phyloP scores from a whole-genome alignment of 1,140 invertebrate genomes.

The Phortica variegata region DNA sequence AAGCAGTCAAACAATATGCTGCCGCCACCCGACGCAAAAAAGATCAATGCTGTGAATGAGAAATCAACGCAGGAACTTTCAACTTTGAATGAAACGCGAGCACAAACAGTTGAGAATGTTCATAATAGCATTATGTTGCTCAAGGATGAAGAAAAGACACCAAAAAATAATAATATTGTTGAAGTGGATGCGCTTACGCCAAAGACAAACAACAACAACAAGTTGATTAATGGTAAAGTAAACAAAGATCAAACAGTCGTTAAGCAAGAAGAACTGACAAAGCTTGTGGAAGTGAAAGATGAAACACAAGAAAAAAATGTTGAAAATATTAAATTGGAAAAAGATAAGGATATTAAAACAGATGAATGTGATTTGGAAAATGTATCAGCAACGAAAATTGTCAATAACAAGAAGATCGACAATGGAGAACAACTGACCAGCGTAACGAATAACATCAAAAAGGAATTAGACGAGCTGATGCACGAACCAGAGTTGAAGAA shows the following conservation, averaged over 20 bases:
- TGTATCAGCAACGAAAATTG: not conserved
- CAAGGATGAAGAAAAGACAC: too few relatives aligned
- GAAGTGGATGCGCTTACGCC: too few relatives aligned
- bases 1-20: slow-evolving; percentile 19
- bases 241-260: slow-evolving; percentile 5
- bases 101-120: too few relatives aligned
- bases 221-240: slow-evolving; percentile 27
- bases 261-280: not conserved
- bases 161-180: too few relatives aligned
- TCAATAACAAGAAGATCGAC: not conserved
- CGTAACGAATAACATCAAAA: not conserved
- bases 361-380: too few relatives aligned
- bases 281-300: not conserved
- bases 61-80: too few relatives aligned
- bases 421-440: not conserved
- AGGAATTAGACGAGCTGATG: not conserved
- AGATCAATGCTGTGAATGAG: too few relatives aligned
- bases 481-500: not conserved
- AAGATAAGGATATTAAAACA: too few relatives aligned
- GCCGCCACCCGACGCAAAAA: too few relatives aligned
- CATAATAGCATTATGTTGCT: too few relatives aligned
- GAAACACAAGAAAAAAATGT: not conserved
- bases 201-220: slow-evolving; percentile 33
- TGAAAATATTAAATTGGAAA: not conserved
- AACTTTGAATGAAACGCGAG: too few relatives aligned